Evolutionary conservation across 2,888 invertebrate genomes (phyloP), one percentile per base, ranked within the genome.

Genomic region (Terebella lapidaria): DNA sequence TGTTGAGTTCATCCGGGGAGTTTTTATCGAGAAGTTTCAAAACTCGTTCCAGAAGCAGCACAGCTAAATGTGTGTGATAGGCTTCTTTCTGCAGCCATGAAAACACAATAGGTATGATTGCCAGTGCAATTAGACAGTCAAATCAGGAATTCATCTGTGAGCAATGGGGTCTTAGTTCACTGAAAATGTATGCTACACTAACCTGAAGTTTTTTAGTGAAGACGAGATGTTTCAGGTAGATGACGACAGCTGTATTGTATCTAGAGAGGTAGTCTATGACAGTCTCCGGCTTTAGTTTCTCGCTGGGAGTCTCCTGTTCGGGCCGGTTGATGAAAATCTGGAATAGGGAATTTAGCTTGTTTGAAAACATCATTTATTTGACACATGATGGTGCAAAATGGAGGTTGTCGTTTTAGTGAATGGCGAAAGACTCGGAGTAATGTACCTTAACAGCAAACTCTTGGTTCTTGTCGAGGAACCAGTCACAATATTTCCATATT

Each of bases 61-160:
- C 77, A 5, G 82, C 82, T 57, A 84, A 69, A 62, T 82, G 82
- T 0, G 83, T 83, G 68, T 84, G 83, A 67, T 80, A 82, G 64
- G 81, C 81, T 70, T 83, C 83, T 71, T 81, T 81, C 82, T 82
- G 72, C 3, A 72, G 18, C 35, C 35, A 35, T 15, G 35, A 18
- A 15, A 35, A 35, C 10, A 10, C 35, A 35, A 35, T 35, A 18
- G 35, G 35, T 35, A n/a, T n/a, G n/a, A n/a, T n/a, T n/a, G n/a
- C n/a, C n/a, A n/a, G n/a, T n/a, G n/a, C n/a, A n/a, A n/a, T n/a
- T n/a, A n/a, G n/a, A n/a, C n/a, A n/a, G n/a, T n/a, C n/a, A n/a
- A n/a, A n/a, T n/a, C n/a, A n/a, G n/a, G n/a, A n/a, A n/a, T n/a
- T n/a, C n/a, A n/a, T n/a, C n/a, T n/a, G n/a, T n/a, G n/a, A n/a